Evolutionary conservation across 2,797 vertebrate species (phyloP), one percentile per base, ranked within the genome.

Genomic region (Arrhamphus sclerolepis): DNA sequence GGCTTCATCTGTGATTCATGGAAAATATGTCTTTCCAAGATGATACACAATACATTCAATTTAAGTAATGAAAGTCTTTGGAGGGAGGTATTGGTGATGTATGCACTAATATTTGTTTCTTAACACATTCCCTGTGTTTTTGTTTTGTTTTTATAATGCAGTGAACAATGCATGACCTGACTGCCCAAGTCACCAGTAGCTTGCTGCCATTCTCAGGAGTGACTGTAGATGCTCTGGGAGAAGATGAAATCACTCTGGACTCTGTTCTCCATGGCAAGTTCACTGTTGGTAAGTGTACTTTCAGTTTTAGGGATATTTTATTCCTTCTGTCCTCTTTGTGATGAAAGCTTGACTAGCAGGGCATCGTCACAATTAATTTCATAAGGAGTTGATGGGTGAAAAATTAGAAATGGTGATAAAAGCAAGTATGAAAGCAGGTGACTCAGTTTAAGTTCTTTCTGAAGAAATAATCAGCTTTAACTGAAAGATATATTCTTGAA

Each of bases 141-240:
- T 75, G 17, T 76, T 39, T 66, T 75, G 20, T 77, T 48, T 63
- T 38, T 8, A 38, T 16, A 16, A 7, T 59, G 16, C 73, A 90
- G 89, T 80, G 82, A 94, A 94, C 72, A 67, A 98, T 98, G 96
- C 89, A 87, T 89, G 93, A 96, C 80, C 89, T 96, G 78, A 87
- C 88, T 5, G 95, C 96, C 43, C 94, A 95, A 76, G 94, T 97
- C 89, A 97, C 95, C 42, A 96, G 97, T 91, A 91, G 91, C 78
- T 90, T 99, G 80, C 93, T 97, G 88, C 93, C 86, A 3, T 98
- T 98, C 84, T 95, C 97, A 42, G 91, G 93, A 66, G 97, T 95
- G 70, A 98, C 96, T n/a, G n/a, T 94, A 64, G 91, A 96, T 9
- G 96, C 95, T 38, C 92, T 98, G 44, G 92, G 92, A 18, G 95